These are phyloP conservation scores for Nycticorax nycticorax DNA, from an alignment of 2,113 vertebrate species.

Conservation along the genomic window DNA sequence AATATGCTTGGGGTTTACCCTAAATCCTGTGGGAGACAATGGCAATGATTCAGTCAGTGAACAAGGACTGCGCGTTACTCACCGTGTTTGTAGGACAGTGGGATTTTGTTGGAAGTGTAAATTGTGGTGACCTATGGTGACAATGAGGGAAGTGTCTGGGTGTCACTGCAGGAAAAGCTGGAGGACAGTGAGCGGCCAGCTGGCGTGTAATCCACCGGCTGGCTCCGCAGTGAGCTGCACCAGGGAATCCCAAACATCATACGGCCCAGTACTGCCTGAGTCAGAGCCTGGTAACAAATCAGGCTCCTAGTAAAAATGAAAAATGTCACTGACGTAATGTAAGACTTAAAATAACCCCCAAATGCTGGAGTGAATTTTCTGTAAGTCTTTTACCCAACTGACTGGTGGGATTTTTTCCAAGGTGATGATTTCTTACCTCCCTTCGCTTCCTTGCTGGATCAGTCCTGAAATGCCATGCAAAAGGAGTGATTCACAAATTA, in stretches of 20 bases:
- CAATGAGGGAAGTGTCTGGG: not conserved
- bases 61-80: rapidly evolving
- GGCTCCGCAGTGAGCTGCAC: not conserved
- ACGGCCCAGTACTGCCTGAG: rapidly evolving
- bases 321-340: not conserved
- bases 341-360: not conserved
- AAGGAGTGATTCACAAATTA: not conserved
- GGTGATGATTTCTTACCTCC: not conserved
- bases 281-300: not conserved
- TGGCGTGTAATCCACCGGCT: rapidly evolving
- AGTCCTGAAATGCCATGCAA: not conserved
- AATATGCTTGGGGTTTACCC: not conserved
- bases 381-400: not conserved
- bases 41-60: not conserved
- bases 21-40: not conserved
- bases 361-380: not conserved
- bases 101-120: not conserved
- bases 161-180: not conserved
- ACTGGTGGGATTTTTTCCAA: not conserved
- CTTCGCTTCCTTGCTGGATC: not conserved
- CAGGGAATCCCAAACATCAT: not conserved
- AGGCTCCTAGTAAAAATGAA: not conserved
- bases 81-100: not conserved
- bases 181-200: not conserved
- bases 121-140: not conserved